Percentiles rank a stretch among this genome's conserved stretches.
These are phyloP conservation scores for Porites cylindrica DNA, from an alignment of 92 coral and sea anemone species.

Conservation along the genomic window DNA sequence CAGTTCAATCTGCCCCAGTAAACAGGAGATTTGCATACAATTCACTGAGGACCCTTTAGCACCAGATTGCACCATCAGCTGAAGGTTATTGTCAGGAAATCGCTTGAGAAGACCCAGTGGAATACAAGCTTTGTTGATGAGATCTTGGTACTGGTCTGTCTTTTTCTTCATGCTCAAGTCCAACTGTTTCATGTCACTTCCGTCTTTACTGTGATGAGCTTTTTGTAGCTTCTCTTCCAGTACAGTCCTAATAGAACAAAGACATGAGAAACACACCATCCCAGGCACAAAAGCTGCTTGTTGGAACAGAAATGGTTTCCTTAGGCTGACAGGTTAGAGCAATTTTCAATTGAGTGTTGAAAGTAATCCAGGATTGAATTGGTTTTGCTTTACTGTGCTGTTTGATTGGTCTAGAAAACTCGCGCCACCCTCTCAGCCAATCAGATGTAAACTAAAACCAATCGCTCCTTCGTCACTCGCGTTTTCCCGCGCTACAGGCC, in stretches of 20 bases:
- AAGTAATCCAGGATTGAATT: too few relatives aligned
- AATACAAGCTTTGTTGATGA: slow-evolving; percentile 92
- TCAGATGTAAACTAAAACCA: too few relatives aligned
- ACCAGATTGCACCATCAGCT: slow-evolving; percentile 96
- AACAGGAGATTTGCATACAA: slow-evolving; percentile 96
- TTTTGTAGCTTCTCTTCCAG: slow-evolving; percentile 76
- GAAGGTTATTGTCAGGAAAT: slow-evolving; percentile 95
- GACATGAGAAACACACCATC: too few relatives aligned
- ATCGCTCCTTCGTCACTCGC: too few relatives aligned
- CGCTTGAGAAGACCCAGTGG: slow-evolving; percentile 87
- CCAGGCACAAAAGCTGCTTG: too few relatives aligned
- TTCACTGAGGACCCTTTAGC: slow-evolving; percentile 99
- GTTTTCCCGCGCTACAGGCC: too few relatives aligned
- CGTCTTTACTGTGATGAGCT: slow-evolving; percentile 91
- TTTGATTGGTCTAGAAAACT: too few relatives aligned
- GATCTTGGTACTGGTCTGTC: slow-evolving; percentile 91
- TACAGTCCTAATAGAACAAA: slow-evolving; percentile 35
- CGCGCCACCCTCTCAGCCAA: too few relatives aligned
- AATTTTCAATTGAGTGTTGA: too few relatives aligned
- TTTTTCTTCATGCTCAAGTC: slow-evolving; percentile 91
- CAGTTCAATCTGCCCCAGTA: slow-evolving; percentile 93
- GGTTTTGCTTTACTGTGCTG: too few relatives aligned
- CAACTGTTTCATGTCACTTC: slow-evolving; percentile 91
- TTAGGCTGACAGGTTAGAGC: too few relatives aligned
- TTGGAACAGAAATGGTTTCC: too few relatives aligned